Percentiles rank a stretch among this genome's conserved stretches.
phyloP scores from a whole-genome alignment of 2,113 vertebrate species.

The Elgaria multicarinata region DNA sequence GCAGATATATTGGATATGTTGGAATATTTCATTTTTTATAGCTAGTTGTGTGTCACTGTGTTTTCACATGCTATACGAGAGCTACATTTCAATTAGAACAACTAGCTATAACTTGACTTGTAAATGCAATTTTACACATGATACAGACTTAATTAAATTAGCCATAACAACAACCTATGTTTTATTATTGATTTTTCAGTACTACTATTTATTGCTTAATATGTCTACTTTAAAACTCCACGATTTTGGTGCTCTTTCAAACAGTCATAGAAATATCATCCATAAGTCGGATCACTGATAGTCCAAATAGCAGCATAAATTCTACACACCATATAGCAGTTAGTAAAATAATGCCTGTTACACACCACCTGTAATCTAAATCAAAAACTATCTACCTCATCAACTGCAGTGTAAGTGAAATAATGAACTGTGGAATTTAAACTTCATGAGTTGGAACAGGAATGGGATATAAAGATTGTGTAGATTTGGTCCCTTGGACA shows the following conservation, averaged over 20 bases:
- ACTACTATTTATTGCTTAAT: constrained; percentile 66
- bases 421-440: background rate
- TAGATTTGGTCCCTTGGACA: background rate
- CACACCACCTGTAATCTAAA: background rate
- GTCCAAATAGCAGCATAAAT: constrained; percentile 25
- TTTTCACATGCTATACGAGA: constrained; percentile 60
- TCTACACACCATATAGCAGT: constrained; percentile 14
- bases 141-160: constrained; percentile 71
- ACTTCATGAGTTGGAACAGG: background rate
- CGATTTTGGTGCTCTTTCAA: constrained; percentile 52
- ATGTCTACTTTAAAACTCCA: constrained; percentile 65
- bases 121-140: constrained; percentile 52
- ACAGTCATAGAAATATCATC: constrained; percentile 38
- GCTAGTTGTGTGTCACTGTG: constrained; percentile 59
- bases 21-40: constrained; percentile 72
- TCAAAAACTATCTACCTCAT: constrained; percentile 17
- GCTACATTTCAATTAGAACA: constrained; percentile 57
- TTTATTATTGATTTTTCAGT: constrained; percentile 73
- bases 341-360: constrained; percentile 17
- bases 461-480: background rate
- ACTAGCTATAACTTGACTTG: constrained; percentile 46
- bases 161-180: constrained; percentile 60
- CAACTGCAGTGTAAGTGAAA: constrained; percentile 10
- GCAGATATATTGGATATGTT: constrained; percentile 60
- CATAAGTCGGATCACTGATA: constrained; percentile 10